phyloP scores from a whole-genome alignment of 2,113 vertebrate species.

The Ia io region DNA sequence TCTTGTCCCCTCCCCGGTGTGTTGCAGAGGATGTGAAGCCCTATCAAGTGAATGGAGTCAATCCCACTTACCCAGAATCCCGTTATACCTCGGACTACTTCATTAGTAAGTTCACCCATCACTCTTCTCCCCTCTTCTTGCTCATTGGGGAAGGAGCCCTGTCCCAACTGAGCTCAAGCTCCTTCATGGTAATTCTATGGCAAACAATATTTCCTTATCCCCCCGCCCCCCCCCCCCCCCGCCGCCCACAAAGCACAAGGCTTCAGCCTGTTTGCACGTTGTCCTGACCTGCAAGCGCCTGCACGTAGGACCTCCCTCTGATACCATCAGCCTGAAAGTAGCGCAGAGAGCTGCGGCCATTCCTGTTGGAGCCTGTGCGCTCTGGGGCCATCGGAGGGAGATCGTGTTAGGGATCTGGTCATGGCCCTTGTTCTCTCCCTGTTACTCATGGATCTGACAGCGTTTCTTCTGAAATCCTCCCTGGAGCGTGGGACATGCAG shows the following conservation, averaged over 20 bases:
- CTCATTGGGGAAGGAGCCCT: not conserved
- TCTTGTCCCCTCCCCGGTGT: slow-evolving; percentile 71
- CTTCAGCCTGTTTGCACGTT: not conserved
- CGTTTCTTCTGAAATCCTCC: not conserved
- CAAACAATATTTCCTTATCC: not conserved
- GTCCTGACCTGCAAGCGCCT: not conserved
- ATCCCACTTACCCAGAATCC: slow-evolving; percentile 92
- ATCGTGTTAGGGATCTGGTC: not conserved
- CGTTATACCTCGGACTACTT: slow-evolving; percentile 98
- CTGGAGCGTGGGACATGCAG: not conserved
- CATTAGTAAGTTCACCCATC: slow-evolving; percentile 92
- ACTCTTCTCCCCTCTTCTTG: not conserved
- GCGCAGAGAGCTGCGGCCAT: fast-evolving
- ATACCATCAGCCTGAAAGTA: not conserved
- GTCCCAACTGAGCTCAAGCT: not conserved
- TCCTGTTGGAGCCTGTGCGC: not conserved
- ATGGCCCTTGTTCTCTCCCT: not conserved
- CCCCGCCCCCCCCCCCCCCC: too few species aligned
- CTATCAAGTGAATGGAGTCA: slow-evolving; percentile 91
- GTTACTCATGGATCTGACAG: not conserved
- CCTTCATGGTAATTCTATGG: not conserved
- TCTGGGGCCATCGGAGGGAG: not conserved
- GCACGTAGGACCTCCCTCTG: fast-evolving
- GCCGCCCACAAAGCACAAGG: not conserved
- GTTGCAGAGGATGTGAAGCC: slow-evolving; percentile 95